Evolutionary conservation across 1,140 invertebrate species (phyloP).

Genomic region (Lanistes nyassanus): DNA sequence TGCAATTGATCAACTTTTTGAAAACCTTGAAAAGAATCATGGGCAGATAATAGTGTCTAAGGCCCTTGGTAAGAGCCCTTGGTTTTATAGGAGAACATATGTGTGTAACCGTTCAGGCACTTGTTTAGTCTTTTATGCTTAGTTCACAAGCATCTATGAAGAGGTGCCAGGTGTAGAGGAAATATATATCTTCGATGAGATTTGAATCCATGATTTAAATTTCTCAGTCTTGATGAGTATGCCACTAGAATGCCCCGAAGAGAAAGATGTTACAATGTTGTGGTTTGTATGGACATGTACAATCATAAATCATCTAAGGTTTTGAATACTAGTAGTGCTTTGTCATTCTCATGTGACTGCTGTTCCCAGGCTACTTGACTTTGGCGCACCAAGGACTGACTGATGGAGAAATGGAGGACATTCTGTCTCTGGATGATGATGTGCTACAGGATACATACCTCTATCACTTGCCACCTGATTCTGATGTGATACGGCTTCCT

Average conservation of each 20-base stretch:
- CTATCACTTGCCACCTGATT: conserved; percentile 58
- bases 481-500: conserved; percentile 53
- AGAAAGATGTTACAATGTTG: not conserved
- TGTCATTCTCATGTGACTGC: no score
- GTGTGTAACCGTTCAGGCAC: not conserved
- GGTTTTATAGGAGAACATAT: not conserved
- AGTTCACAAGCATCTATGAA: not conserved
- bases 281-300: not conserved
- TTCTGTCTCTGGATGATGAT: conserved; percentile 61
- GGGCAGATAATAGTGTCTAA: conserved; percentile 61
- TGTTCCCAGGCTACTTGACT: conserved; percentile 71
- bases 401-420: conserved; percentile 61
- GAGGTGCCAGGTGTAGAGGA: no score
- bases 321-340: no score
- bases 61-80: conserved; percentile 72
- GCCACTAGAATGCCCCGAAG: conserved; percentile 19
- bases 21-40: conserved; percentile 45
- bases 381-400: conserved; percentile 51
- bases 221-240: not conserved
- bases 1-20: conserved; percentile 46
- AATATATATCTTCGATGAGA: no score
- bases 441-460: conserved; percentile 59
- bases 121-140: no score
- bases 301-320: not conserved
- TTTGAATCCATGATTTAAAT: no score